Evolutionary conservation across 2,888 invertebrate genomes (phyloP).

Genomic region (Microctonus aethiopoides): DNA sequence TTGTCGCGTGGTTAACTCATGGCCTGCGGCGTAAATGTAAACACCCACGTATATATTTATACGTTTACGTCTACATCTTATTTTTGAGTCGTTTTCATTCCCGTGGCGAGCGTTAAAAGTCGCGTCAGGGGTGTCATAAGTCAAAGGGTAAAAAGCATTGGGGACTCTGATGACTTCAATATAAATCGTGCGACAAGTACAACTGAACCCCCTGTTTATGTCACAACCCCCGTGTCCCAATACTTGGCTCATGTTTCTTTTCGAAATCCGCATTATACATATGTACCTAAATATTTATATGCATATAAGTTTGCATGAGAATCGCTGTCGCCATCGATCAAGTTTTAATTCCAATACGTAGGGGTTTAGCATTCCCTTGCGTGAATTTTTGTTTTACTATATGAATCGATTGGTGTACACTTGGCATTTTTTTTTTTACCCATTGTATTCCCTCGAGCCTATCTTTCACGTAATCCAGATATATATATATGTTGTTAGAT

Average conservation of each 20-base stretch:
- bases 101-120: constrained; percentile 49
- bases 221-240: background rate
- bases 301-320: constrained; percentile 29
- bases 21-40: background rate
- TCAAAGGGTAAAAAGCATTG: constrained; percentile 44
- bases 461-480: constrained; percentile 34
- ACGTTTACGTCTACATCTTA: constrained; percentile 6
- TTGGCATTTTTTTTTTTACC: background rate
- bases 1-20: constrained; percentile 24
- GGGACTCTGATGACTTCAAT: constrained; percentile 34
- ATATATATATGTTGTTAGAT: constrained; percentile 9
- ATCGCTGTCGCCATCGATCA: constrained; percentile 38
- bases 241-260: background rate
- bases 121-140: constrained; percentile 42
- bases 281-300: constrained; percentile 14
- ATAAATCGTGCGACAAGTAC: constrained; percentile 30
- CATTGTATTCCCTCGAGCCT: constrained; percentile 1
- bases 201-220: background rate
- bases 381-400: constrained; percentile 17
- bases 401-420: background rate
- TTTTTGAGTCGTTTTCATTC: constrained; percentile 6
- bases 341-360: constrained; percentile 39
- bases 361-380: constrained; percentile 6
- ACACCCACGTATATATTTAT: background rate
- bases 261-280: background rate